phyloP scores from a whole-genome alignment of 2,888 invertebrate genomes.

The Cataglyphis albicans region DNA sequence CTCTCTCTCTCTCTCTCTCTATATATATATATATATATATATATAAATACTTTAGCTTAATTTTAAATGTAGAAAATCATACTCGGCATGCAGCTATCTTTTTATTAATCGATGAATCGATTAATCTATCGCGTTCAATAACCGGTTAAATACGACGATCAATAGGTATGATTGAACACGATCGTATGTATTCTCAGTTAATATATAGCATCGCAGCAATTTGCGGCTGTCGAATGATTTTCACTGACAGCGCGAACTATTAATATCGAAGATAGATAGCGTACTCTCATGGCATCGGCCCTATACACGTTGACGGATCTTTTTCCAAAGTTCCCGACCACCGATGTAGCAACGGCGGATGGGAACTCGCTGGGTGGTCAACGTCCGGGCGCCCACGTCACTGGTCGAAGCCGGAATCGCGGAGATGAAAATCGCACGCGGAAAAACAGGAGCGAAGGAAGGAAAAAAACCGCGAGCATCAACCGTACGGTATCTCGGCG shows the following conservation, averaged over 20 bases:
- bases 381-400: slow-evolving; percentile 61
- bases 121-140: slow-evolving; percentile 37
- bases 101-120: slow-evolving; percentile 40
- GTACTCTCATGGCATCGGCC: not conserved
- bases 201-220: slow-evolving; percentile 39
- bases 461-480: slow-evolving; percentile 59
- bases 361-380: slow-evolving; percentile 60
- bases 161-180: slow-evolving; percentile 14
- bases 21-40: not conserved
- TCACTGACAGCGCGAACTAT: slow-evolving; percentile 48
- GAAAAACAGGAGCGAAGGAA: slow-evolving; percentile 54
- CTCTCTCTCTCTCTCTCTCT: too few species aligned
- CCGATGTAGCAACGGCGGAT: slow-evolving; percentile 19
- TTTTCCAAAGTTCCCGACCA: slow-evolving; percentile 37
- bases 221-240: slow-evolving; percentile 50
- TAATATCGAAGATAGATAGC: slow-evolving; percentile 49
- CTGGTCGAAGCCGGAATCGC: slow-evolving; percentile 59
- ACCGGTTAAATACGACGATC: slow-evolving; percentile 24
- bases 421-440: slow-evolving; percentile 38
- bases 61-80: slow-evolving; percentile 10
- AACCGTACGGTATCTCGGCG: slow-evolving; percentile 57
- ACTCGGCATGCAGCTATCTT: slow-evolving; percentile 5
- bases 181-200: slow-evolving; percentile 30
- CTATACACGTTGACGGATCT: slow-evolving; percentile 16
- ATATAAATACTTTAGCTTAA: not conserved